Base-by-base conservation (phyloP, 2,888 invertebrate genomes). In the Hydropsyche betteni region DNA sequence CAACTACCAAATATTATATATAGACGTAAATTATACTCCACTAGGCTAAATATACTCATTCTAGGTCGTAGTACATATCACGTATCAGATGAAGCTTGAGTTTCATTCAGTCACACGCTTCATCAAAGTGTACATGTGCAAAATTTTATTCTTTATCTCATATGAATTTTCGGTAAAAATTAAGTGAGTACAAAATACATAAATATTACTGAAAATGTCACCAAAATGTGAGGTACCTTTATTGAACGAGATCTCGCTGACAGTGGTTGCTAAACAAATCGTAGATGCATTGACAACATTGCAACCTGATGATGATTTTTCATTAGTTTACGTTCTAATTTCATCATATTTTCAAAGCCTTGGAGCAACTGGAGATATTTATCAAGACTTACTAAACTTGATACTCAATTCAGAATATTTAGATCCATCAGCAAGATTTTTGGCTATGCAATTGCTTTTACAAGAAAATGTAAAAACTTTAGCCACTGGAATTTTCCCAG, bases 401-500 rank as follows among this genome's bases (percentile, higher is more conserved):
- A 90, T 92, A 80, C 85, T 92, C 69, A 88, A 86, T 81, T 90
- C 90, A 5, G 90, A 91, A 80, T 90, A 90, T 82, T 83, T 92
- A 77, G 92, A 92, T 79, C 91, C 92, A 1, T 88, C 90, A 0
- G 88, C 91, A 80, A 86, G 92, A 81, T 92, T 90, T 82, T 90
- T 87, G 80, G 90, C 91, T 75, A 86, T 92, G 83, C 87, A 90
- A 81, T 85, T 92, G 81, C 83, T 92, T 76, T 86, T 92, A 74
- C 90, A 90, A 82, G 88, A 90, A 78, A 91, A 91, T 78, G 90
- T 92, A 0, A 90, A 90, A 80, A 89, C 88, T 80, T 83, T 92
- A 73, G 88, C 90, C 10, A 91, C 91, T 0, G 92, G 92, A 53
- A 89, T 91, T 68, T 92, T 92, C 83, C 92, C 92, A 0, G 89